phyloP scores from a whole-genome alignment of 2,113 vertebrate genomes.

The Symphodus melops region DNA sequence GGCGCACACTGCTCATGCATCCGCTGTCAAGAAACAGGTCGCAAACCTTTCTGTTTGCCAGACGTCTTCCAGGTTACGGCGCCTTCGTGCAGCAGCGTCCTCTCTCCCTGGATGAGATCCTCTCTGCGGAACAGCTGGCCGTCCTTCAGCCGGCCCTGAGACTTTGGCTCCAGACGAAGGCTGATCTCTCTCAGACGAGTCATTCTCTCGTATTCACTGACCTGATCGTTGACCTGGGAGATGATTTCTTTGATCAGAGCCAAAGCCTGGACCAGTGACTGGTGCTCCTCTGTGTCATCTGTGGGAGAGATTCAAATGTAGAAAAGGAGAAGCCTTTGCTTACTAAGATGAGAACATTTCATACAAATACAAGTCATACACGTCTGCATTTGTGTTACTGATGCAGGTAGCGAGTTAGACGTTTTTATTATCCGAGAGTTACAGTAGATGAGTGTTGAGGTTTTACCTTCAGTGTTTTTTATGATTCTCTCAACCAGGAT shows the following conservation, averaged over 20 bases:
- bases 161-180: conserved; percentile 87
- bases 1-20: too few species aligned
- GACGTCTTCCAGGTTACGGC: conserved; percentile 87
- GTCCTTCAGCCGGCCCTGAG: conserved; percentile 85
- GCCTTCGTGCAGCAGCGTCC: conserved; percentile 86
- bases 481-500: conserved; percentile 92
- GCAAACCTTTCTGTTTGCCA: conserved; percentile 90
- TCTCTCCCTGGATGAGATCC: conserved; percentile 80
- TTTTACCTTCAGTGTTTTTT: conserved; percentile 91
- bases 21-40: neutral
- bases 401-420: too few species aligned
- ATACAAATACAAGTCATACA: neutral
- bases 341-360: too few species aligned
- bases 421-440: too few species aligned
- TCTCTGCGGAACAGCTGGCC: conserved; percentile 86
- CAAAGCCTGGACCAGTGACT: conserved; percentile 85
- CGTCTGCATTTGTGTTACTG: neutral
- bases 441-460: neutral
- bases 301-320: conserved; percentile 6
- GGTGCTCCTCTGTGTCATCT: conserved; percentile 88
- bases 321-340: neutral
- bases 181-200: conserved; percentile 87
- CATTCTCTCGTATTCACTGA: conserved; percentile 85
- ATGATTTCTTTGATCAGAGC: conserved; percentile 88
- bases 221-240: conserved; percentile 86